Evolutionary conservation across 2,113 vertebrate species (phyloP), one percentile per base, ranked within the genome.

Genomic region (Symphodus melops): DNA sequence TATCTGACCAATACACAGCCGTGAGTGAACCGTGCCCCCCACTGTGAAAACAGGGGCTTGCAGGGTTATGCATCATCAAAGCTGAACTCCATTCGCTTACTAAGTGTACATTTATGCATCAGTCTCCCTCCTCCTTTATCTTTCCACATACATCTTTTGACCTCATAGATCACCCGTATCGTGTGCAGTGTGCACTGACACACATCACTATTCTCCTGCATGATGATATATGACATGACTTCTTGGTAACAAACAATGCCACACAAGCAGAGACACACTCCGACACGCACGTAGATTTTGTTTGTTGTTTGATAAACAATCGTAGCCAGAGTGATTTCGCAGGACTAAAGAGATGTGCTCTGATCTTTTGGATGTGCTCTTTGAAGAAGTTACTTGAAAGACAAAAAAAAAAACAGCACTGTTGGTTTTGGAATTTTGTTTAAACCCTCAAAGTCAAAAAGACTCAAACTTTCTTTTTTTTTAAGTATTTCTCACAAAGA

Each of bases 301-400:
- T 63, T 82, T 75, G 68, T 74, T 86, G 75, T 19, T 68, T 62
- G 66, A 65, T 70, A 77, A 74, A 83, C 68, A 80, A 75, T 74
- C 23, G 9, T 84, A 74, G 73, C 58, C 39, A 79, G 77, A 65
- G 75, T 74, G 63, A 71, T 69, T 79, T 79, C 71, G 73, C 59
- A 68, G 69, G 81, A 66, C 41, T 79, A 84, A 89, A 83, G 68
- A 85, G 67, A 83, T 70, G 77, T 70, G 49, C 81, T 88, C 80
- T 82, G 86, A 89, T 89, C 52, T 81, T 85, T 68, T 63, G 64
- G 66, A 80, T 46, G 57, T 77, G 79, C 52, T 59, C 62, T 89
- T 88, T 84, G 75, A 85, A 79, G 53, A 75, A 63, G 54, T 59
- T 56, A 72, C 72, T 75, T 83, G 48, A 84, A 86, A 81, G 74